Evolutionary conservation across 2,113 vertebrate species (phyloP).

Genomic region (Microtus richardsoni): DNA sequence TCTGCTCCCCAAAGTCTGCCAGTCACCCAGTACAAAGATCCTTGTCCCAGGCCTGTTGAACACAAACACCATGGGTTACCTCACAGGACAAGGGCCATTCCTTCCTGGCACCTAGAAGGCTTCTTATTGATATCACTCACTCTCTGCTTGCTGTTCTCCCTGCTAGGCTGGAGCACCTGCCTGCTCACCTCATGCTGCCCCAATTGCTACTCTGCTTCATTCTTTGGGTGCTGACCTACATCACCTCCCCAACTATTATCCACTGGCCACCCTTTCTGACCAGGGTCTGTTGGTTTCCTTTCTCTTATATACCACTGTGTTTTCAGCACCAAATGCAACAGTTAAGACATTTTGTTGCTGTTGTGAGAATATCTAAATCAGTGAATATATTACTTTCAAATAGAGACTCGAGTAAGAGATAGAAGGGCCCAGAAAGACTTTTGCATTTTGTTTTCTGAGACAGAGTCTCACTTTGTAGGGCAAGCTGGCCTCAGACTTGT

Average conservation of each 20-base stretch:
- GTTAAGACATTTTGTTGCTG: background rate
- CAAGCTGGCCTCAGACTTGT: background rate
- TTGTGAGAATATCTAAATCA: background rate
- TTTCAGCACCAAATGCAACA: background rate
- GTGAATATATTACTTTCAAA: background rate
- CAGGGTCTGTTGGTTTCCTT: background rate
- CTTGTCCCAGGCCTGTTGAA: background rate
- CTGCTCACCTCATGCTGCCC: background rate
- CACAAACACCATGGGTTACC: background rate
- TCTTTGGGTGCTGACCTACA: background rate
- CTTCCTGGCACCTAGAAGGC: background rate
- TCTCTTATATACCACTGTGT: fast-evolving
- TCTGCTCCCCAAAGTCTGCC: background rate
- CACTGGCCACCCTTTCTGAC: background rate
- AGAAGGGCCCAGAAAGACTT: background rate
- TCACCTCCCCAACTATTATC: background rate
- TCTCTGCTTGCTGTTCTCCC: fast-evolving
- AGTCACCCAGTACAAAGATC: background rate
- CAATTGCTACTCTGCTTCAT: background rate
- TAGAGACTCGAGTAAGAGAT: background rate
- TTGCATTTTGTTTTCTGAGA: background rate
- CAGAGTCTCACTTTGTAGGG: background rate
- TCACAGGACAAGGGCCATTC: background rate
- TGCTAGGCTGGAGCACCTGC: background rate
- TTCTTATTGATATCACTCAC: fast-evolving